Evolutionary conservation across 1,140 invertebrate species (phyloP).

Genomic region (Brachionus koreanus): DNA sequence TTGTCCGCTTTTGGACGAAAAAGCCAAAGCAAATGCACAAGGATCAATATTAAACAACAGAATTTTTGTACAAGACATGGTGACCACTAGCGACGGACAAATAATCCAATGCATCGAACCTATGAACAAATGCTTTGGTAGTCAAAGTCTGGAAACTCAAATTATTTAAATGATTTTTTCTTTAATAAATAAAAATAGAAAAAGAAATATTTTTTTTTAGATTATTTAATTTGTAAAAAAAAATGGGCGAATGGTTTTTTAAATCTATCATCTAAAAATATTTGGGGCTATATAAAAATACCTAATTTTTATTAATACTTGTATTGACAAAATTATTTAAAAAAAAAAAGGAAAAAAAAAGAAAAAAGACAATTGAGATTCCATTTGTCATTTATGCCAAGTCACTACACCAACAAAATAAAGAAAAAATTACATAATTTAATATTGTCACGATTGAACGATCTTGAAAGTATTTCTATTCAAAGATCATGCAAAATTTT

Average conservation of each 20-base stretch:
- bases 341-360: not conserved
- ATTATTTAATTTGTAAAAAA: not conserved
- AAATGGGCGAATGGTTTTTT: not conserved
- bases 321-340: not conserved
- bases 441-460: constrained; percentile 10
- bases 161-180: not conserved
- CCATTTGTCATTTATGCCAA: not conserved
- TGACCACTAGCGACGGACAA: not conserved
- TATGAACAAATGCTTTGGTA: not conserved
- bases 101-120: not conserved
- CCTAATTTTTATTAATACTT: not conserved
- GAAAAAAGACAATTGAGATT: not conserved
- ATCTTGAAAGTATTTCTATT: not conserved
- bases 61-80: not conserved
- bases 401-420: not conserved
- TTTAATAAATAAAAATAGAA: not conserved
- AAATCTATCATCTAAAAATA: constrained; percentile 5
- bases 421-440: not conserved
- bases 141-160: not conserved
- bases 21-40: not conserved
- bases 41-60: not conserved
- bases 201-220: not conserved
- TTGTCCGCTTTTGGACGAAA: not conserved
- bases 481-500: not conserved
- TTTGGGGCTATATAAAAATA: not conserved